These are phyloP conservation scores for Sialis fuliginosa DNA, from an alignment of 2,888 invertebrate species.

Conservation along the genomic window DNA sequence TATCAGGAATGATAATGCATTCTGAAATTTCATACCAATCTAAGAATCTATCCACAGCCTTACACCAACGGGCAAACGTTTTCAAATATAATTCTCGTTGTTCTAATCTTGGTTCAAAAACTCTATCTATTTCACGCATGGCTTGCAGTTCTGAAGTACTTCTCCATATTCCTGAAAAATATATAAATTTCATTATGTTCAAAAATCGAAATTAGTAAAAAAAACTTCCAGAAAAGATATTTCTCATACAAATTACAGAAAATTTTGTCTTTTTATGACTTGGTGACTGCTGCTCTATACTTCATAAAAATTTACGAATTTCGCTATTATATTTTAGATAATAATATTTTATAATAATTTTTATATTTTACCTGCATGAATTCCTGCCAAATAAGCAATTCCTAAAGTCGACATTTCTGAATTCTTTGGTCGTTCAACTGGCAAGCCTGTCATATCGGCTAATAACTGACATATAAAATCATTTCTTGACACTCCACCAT, in stretches of 20 bases:
- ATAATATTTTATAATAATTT: too few relatives aligned
- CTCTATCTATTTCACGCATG: constrained; percentile 37
- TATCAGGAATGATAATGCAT: too few relatives aligned
- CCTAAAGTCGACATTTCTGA: constrained; percentile 76
- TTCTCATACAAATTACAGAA: too few relatives aligned
- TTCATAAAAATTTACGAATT: too few relatives aligned
- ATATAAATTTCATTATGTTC: constrained; percentile 7
- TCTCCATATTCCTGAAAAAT: constrained; percentile 49
- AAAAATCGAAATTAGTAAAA: too few relatives aligned
- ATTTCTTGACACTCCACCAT: constrained; percentile 93
- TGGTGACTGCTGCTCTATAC: too few relatives aligned
- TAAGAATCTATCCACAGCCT: constrained; percentile 35
- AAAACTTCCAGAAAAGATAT: too few relatives aligned
- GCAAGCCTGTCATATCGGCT: constrained; percentile 60
- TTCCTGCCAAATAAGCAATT: constrained; percentile 69
- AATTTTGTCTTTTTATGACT: neutral
- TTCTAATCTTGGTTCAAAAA: constrained; percentile 34
- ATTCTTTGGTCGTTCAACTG: constrained; percentile 54
- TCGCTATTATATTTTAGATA: too few relatives aligned
- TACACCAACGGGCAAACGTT: constrained; percentile 31
- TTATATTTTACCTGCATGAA: constrained; percentile 41
- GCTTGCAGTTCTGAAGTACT: constrained; percentile 42
- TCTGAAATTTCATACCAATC: constrained; percentile 29
- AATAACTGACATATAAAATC: constrained; percentile 80
- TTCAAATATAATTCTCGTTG: constrained; percentile 18